Percentiles rank a stretch among this genome's conserved stretches.
phyloP scores from a whole-genome alignment of 2,888 invertebrate genomes.

The Lasioglossum pauxillum region DNA sequence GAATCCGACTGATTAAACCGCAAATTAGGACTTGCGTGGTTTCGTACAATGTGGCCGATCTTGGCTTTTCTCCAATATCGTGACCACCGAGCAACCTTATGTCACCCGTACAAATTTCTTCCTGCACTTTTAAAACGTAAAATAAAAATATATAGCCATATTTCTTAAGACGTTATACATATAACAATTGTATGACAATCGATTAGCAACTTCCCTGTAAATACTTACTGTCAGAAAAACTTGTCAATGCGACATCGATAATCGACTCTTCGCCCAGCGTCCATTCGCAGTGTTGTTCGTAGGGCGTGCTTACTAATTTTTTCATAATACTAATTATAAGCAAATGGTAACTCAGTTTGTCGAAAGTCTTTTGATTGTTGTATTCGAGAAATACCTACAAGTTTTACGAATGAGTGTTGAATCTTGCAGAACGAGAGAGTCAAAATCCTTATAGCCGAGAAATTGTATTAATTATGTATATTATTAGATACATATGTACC shows the following conservation, averaged over 20 bases:
- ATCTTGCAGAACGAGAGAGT: too few relatives aligned
- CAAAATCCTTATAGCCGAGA: background rate
- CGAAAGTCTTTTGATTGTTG: constrained; percentile 46
- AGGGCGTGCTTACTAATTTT: constrained; percentile 68
- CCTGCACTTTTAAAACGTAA: constrained; percentile 65
- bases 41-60: constrained; percentile 74
- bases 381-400: constrained; percentile 76
- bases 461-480: background rate
- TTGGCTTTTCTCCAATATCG: constrained; percentile 52
- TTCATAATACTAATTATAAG: constrained; percentile 75
- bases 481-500: constrained; percentile 39
- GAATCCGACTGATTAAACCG: constrained; percentile 69
- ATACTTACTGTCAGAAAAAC: constrained; percentile 72
- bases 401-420: background rate
- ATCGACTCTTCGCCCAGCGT: constrained; percentile 64
- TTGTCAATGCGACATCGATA: constrained; percentile 70
- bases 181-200: background rate
- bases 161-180: too few relatives aligned
- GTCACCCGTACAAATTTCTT: constrained; percentile 71
- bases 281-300: constrained; percentile 69
- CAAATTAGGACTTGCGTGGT: constrained; percentile 74
- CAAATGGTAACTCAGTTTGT: constrained; percentile 75
- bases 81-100: constrained; percentile 62
- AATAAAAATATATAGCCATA: background rate
- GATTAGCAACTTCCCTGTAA: background rate